phyloP scores from a whole-genome alignment of 2,113 vertebrate species.

The Triplophysa rosa region DNA sequence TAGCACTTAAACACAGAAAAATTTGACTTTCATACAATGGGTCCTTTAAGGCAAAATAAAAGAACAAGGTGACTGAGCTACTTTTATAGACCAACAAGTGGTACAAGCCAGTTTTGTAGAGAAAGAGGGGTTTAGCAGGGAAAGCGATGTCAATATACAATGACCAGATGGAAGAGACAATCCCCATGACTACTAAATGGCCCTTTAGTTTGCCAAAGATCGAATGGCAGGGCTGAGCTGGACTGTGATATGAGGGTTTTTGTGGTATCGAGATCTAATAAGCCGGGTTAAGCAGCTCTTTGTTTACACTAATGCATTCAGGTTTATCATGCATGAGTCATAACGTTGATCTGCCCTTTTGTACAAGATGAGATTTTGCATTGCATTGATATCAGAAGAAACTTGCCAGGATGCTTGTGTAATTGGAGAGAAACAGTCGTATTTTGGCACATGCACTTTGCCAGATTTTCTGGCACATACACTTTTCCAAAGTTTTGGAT shows the following conservation, averaged over 20 bases:
- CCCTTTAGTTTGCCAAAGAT: not conserved
- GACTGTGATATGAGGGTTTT: not conserved
- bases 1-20: no score
- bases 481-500: not conserved
- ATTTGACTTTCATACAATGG: no score
- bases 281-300: not conserved
- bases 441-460: not conserved
- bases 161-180: slow-evolving; percentile 39
- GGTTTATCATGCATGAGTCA: not conserved
- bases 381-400: not conserved
- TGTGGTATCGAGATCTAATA: not conserved
- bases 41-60: not conserved
- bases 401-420: not conserved
- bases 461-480: not conserved
- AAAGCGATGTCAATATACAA: slow-evolving; percentile 17
- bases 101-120: slow-evolving; percentile 16
- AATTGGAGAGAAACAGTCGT: not conserved
- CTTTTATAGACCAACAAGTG: slow-evolving; percentile 6
- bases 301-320: slow-evolving; percentile 16
- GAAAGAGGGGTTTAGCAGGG: not conserved
- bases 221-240: not conserved
- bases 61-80: not conserved
- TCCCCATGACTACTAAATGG: slow-evolving; percentile 11
- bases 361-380: not conserved
- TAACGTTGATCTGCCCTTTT: not conserved